Evolutionary conservation across 2,888 invertebrate species (phyloP), one percentile per base, ranked within the genome.

Genomic region (Acleris laterana): DNA sequence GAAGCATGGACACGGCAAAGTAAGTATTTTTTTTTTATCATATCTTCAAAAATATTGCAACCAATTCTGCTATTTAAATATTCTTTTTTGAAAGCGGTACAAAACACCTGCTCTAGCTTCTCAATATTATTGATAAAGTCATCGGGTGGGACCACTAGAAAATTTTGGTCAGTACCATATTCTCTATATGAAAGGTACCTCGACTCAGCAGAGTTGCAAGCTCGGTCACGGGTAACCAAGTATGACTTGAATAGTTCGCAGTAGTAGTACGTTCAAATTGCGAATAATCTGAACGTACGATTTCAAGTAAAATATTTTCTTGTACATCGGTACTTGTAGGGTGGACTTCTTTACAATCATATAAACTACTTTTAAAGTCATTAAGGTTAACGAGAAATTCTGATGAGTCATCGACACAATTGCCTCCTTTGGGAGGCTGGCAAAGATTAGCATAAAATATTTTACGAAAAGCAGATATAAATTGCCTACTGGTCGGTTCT

Each of bases 351-450:
- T 32, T 52, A 22, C 19, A 2, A 16, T 46, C 64, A 57, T 64
- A 57, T 38, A 25, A 48, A 28, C 32, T 48, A 58, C 48, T 58
- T 49, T 50, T 62, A 1, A n/a, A 17, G 51, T 57, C 20, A 25
- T 16, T 22, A 7, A 17, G 32, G 22, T 63, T 22, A 7, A 67
- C 52, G 16, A 68, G 59, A 49, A 49, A 64, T 67, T 70, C 56
- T 65, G n/a, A 55, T 50, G 69, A 51, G 60, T 69, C 67, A 58
- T 68, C 60, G 20, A 61, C 19, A 56, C 62, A 64, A 62, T 69
- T 69, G 7, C 25, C 51, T 59, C 63, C 67, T 70, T 67, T 68
- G 16, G 65, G 70, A 61, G 68, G 60, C 20, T n/a, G 22, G 22
- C 16, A 25, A 22, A 50, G 20, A 63, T 62, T 17, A 2, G 48